Evolutionary conservation across 2,888 invertebrate genomes (phyloP).

Genomic region (Yponomeuta plumbellus): DNA sequence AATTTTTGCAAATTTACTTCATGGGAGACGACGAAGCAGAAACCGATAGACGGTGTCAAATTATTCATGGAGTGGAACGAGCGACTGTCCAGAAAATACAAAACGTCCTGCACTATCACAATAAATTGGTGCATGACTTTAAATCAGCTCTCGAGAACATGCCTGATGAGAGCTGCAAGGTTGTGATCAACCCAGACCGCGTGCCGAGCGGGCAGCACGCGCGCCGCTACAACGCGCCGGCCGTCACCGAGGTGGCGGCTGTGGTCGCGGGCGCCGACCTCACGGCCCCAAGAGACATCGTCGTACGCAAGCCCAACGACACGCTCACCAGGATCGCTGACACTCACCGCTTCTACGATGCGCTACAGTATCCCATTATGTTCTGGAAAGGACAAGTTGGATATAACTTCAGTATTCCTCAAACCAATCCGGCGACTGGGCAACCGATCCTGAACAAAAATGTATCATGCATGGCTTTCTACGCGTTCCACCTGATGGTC

Average conservation of each 20-base stretch:
- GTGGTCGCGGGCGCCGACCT: slow-evolving; percentile 32
- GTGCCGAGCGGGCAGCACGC: slow-evolving; percentile 33
- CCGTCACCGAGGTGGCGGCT: slow-evolving; percentile 32
- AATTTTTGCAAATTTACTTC: slow-evolving; percentile 35
- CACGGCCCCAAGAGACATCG: slow-evolving; percentile 21
- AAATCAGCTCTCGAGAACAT: slow-evolving; percentile 33
- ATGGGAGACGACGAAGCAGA: slow-evolving; percentile 31
- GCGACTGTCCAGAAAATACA: slow-evolving; percentile 32
- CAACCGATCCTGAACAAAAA: neutral
- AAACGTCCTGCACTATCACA: slow-evolving; percentile 30
- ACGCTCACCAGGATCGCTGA: neutral
- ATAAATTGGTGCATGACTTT: slow-evolving; percentile 30
- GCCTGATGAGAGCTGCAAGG: slow-evolving; percentile 29
- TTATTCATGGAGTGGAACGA: slow-evolving; percentile 29
- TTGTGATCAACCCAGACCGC: slow-evolving; percentile 34
- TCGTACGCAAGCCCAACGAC: slow-evolving; percentile 4
- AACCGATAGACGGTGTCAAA: slow-evolving; percentile 27
- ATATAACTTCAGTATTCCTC: slow-evolving; percentile 1
- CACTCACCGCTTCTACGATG: slow-evolving; percentile 10
- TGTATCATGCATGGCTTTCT: slow-evolving; percentile 30
- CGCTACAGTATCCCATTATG: slow-evolving; percentile 1
- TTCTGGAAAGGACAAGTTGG: slow-evolving; percentile 7
- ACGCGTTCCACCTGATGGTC: slow-evolving; percentile 26
- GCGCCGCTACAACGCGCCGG: slow-evolving; percentile 31
- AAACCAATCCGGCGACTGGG: neutral